A percentile compares a stretch with the other conserved stretches of the same genome.
These are phyloP conservation scores for Oligia latruncula DNA, from an alignment of 2,888 invertebrate species.

Conservation along the genomic window DNA sequence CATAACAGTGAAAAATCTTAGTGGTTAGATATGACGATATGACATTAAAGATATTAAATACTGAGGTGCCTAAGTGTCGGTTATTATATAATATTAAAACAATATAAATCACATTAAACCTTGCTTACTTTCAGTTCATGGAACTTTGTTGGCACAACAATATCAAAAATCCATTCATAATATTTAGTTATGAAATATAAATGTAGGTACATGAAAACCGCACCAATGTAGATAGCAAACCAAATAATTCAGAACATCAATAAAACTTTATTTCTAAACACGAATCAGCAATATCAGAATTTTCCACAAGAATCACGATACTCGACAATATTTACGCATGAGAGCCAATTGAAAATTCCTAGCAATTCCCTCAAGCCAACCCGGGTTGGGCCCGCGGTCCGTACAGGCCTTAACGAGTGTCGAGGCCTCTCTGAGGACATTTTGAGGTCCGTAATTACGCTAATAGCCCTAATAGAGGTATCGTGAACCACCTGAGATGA, in stretches of 20 bases:
- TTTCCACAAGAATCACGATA: conserved; percentile 44
- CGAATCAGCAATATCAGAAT: conserved; percentile 19
- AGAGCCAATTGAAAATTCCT: conserved; percentile 73
- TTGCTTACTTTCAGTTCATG: background rate
- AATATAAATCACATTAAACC: background rate
- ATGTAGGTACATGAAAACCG: background rate
- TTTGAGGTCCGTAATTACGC: conserved; percentile 79
- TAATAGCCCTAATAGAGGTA: conserved; percentile 80
- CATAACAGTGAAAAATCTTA: too few species aligned
- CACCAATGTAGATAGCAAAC: conserved; percentile 12
- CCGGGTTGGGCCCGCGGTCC: conserved; percentile 59
- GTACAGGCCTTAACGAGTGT: conserved; percentile 75
- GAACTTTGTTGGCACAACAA: conserved; percentile 12
- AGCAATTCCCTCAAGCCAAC: conserved; percentile 65
- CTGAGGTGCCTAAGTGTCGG: background rate
- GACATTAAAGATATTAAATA: background rate
- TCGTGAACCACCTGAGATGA: conserved; percentile 74
- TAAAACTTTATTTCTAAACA: conserved; percentile 26
- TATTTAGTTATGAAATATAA: conserved; percentile 20
- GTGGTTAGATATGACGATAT: background rate
- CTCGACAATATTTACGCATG: conserved; percentile 68
- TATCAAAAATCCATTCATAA: background rate
- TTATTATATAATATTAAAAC: background rate
- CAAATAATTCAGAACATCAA: conserved; percentile 33
- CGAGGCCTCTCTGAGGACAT: conserved; percentile 71